Percentiles rank a stretch among this genome's conserved stretches.
Conservation (phyloP, 2,113 vertebrate species). For the Pseudolaguvia tuberculata region DNA sequence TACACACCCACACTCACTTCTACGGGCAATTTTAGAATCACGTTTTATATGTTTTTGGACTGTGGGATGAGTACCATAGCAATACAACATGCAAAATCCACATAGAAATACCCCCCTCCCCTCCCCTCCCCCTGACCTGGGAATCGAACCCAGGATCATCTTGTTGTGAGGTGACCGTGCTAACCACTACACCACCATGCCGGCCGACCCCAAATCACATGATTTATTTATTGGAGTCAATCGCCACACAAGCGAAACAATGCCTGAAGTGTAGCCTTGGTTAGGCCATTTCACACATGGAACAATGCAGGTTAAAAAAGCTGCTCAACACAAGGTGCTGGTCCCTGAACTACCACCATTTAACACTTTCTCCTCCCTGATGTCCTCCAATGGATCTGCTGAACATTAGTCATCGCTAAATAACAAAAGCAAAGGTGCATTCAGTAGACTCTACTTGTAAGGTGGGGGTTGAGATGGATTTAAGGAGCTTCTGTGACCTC, state of each 20-base stretch:
- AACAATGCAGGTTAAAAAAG: constrained; percentile 28
- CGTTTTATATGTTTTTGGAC: too few species aligned
- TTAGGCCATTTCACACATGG: constrained; percentile 26
- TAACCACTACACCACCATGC: too few species aligned
- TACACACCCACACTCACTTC: too few species aligned
- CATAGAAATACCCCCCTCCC: too few species aligned
- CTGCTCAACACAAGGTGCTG: neutral
- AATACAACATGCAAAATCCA: too few species aligned
- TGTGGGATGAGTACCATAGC: too few species aligned
- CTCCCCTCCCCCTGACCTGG: too few species aligned
- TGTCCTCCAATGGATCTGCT: neutral
- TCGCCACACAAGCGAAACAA: neutral
- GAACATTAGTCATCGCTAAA: constrained; percentile 54
- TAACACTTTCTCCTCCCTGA: constrained; percentile 2
- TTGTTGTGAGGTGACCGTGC: too few species aligned
- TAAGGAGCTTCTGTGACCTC: constrained; percentile 56
- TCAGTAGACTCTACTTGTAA: constrained; percentile 34
- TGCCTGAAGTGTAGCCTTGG: constrained; percentile 4
- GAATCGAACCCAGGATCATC: too few species aligned
- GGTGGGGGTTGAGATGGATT: constrained; percentile 43
- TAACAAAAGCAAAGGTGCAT: constrained; percentile 60
- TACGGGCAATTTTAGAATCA: too few species aligned
- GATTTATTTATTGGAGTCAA: constrained; percentile 21
- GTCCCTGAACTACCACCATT: neutral
- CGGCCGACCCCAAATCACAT: constrained; percentile 13